Evolutionary conservation across 1,140 invertebrate species (phyloP), one percentile per base, ranked within the genome.

Genomic region (Drosophila orosa): DNA sequence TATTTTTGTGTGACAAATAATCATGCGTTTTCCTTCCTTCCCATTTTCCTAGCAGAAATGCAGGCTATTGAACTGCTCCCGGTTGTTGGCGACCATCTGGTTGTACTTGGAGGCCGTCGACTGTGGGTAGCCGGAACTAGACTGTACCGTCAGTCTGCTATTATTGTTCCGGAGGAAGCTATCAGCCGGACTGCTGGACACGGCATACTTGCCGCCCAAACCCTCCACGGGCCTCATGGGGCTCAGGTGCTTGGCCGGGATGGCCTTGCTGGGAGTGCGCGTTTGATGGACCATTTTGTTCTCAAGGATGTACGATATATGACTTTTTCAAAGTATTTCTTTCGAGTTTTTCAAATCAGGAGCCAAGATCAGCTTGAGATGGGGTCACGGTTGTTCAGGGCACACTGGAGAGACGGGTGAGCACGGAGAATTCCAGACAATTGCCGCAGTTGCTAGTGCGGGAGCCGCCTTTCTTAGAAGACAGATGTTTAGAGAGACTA

Each of bases 381-480:
- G 29, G 35, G 24, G 7, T 19, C 31, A 6, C 31, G 10, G 9
- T 12, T 48, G 63, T 73, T 91, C 90, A 91, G 69, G 90, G 90
- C 56, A 91, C 90, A 78, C 77, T 91, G 73, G 91, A 85, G 31
- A 91, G 65, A 10, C 75, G 90, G 5, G 82, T 90, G 17, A 91
- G 80, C 25, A 91, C 80, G n/a, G 85, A 78, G 63, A 91, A 91
- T 80, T 91, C 90, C 58, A 91, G 82, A 69, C 74, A 58, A 71
- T 91, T 91, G 33, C 75, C 90, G 85, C 90, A 91, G 68, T 91
- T 91, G 48, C 85, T 91, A 42, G 90, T 91, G 48, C 90, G 80
- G 7, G 90, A 91, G 50, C 90, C 85, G 50, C 85, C 90, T 61
- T 91, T 91, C 67, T 91, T 91, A 5, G 90, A 91, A 61, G 90